Base-by-base conservation (phyloP, 2,888 invertebrate species). In the Penaeus monodon region DNA sequence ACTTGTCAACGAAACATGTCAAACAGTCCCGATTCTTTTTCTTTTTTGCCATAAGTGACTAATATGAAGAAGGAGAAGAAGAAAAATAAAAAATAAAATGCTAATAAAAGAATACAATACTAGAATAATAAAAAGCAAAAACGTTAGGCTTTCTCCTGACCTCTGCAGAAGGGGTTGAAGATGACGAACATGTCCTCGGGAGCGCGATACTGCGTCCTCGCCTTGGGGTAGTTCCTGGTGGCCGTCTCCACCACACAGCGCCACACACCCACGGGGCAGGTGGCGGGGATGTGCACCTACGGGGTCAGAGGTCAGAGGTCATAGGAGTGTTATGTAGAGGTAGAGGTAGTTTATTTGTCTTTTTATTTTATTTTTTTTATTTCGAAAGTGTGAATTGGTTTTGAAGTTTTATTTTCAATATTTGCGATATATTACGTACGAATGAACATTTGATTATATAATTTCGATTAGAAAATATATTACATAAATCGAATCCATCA, bases 141-240 rank as follows among this genome's bases (percentile, higher is more conserved):
- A 57, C 57, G 17, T 17, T 3, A 57, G 14, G 17, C 57, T 57
- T 14, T 12, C 57, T 57, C 38, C 92, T 92, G 92, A 96, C 96
- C 95, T 93, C 95, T 93, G 92, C 94, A 94, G 96, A 96, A 96
- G 3, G 96, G 95, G 91, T 96, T 96, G 92, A 96, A 96, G 22
- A 96, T 92, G 81, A 96, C 93, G 92, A 95, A 96, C 90, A 96
- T 73, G 57, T 91, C 84, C 68, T 86, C 86, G 27, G 81, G 81
- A n/a, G 81, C 57, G 22, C 87, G 80, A 76, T 84, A 89, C 82
- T 89, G 89, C 24, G 84, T 84, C 22, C 89, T 74, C 49, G 84
- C 64, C 38, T 68, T 89, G 29, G 84, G 84, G 27, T 70, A 87
- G 78, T 90, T 86, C 76, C 91, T 90, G 88, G 94, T 93, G 90